Percentiles rank a stretch among this genome's conserved stretches.
Conservation (phyloP, 2,888 invertebrate species). For the Rotaria macrura region DNA sequence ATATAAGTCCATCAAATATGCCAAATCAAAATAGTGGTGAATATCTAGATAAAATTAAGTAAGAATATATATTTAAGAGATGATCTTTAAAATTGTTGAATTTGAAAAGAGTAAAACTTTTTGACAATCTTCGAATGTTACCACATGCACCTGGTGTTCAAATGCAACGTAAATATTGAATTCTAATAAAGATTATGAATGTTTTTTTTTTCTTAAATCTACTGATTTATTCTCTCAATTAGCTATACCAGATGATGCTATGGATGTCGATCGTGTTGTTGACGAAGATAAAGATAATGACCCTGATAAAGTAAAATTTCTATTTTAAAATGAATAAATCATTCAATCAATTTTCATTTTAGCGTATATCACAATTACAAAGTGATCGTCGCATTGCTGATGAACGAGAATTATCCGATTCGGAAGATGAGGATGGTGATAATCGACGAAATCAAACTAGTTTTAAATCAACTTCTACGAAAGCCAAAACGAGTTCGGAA, state of each 20-base stretch:
- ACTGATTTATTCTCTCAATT: not conserved
- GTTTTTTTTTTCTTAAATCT: not conserved
- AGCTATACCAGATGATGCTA: constrained; percentile 38
- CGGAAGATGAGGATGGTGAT: constrained; percentile 31
- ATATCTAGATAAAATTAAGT: constrained; percentile 92
- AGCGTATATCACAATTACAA: constrained; percentile 11
- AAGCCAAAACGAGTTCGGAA: not conserved
- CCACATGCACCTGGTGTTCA: constrained; percentile 95
- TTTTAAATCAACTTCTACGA: constrained; percentile 7
- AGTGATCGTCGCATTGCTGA: constrained; percentile 25
- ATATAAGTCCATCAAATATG: constrained; percentile 98
- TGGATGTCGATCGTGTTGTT: constrained; percentile 30
- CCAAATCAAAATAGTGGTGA: constrained; percentile 94
- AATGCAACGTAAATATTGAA: constrained; percentile 52
- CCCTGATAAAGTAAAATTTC: constrained; percentile 18
- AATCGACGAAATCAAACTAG: constrained; percentile 25
- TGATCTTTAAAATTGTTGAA: no score
- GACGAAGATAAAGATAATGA: constrained; percentile 26
- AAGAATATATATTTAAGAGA: constrained; percentile 26
- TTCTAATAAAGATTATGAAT: not conserved
- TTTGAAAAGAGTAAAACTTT: constrained; percentile 54
- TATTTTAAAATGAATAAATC: not conserved
- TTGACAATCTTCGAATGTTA: constrained; percentile 90
- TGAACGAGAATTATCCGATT: constrained; percentile 32
- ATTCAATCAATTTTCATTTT: not conserved